Percentiles rank a stretch among this genome's conserved stretches.
These are phyloP conservation scores for Ia io DNA, from an alignment of 2,113 vertebrate species.

Conservation along the genomic window DNA sequence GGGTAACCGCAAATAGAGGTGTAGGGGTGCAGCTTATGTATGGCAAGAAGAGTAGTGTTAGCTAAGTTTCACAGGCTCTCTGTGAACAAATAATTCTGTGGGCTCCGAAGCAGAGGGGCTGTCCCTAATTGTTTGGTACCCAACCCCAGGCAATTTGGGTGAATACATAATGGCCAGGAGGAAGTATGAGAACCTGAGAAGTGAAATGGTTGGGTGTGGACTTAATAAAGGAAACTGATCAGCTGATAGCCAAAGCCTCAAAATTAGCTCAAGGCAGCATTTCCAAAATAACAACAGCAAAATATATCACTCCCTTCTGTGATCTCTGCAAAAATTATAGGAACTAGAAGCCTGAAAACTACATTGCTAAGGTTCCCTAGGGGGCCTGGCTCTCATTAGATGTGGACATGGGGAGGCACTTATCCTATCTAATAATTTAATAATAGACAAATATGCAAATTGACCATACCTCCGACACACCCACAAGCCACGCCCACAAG, in stretches of 20 bases:
- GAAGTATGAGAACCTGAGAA: not conserved
- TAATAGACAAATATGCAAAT: too few species aligned
- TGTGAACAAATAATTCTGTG: not conserved
- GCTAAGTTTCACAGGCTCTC: not conserved
- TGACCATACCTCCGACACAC: too few species aligned
- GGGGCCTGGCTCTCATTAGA: not conserved
- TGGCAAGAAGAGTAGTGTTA: not conserved
- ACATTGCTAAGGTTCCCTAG: not conserved
- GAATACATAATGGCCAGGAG: too few species aligned
- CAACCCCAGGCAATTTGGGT: not conserved
- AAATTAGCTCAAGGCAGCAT: not conserved
- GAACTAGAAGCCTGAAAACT: not conserved
- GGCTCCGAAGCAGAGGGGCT: not conserved
- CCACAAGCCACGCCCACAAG: too few species aligned
- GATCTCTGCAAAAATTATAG: not conserved
- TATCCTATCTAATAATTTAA: too few species aligned
- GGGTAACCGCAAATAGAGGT: not conserved
- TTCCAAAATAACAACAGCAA: not conserved
- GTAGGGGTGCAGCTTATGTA: not conserved
- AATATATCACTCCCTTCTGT: not conserved
- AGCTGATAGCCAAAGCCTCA: not conserved
- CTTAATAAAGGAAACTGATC: not conserved
- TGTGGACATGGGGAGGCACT: not conserved
- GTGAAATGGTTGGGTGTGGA: not conserved
- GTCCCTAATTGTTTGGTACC: not conserved